phyloP scores from a whole-genome alignment of 2,113 vertebrate genomes.

The Oncorhynchus gorbuscha region DNA sequence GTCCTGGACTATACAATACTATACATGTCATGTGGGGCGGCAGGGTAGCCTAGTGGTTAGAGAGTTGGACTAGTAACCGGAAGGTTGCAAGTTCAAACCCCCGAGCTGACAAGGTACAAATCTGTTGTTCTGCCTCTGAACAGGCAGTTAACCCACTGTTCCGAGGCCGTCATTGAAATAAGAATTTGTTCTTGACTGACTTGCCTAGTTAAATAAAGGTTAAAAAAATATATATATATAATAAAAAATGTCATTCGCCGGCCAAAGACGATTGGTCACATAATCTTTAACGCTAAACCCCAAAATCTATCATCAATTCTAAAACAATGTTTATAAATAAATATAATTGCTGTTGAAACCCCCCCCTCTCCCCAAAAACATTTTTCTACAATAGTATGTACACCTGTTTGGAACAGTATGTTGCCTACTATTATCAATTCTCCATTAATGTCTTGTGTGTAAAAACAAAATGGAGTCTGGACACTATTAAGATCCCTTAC shows the following conservation, averaged over 20 bases:
- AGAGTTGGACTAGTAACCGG: no score
- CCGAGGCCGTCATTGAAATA: no score
- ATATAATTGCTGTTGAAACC: constrained; percentile 49
- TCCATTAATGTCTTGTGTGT: constrained; percentile 2
- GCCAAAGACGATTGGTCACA: constrained; percentile 26
- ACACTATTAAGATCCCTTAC: background rate
- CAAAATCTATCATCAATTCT: constrained; percentile 17
- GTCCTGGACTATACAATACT: constrained; percentile 38
- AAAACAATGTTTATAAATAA: constrained; percentile 61
- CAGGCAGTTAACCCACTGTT: no score
- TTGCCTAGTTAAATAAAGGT: no score
- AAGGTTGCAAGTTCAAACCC: no score
- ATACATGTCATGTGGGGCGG: background rate
- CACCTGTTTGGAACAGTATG: constrained; percentile 51
- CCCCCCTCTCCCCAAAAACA: constrained; percentile 1
- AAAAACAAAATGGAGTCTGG: constrained; percentile 10
- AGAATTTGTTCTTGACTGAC: no score
- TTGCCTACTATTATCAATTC: background rate
- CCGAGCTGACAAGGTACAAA: no score
- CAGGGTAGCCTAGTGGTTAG: no score
- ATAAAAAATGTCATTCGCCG: background rate
- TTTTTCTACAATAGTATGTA: constrained; percentile 35
- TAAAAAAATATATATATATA: no score
- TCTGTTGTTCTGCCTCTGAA: no score
- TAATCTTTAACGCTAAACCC: constrained; percentile 29